Evolutionary conservation across 2,113 vertebrate genomes (phyloP).

Genomic region (Scomber colias): DNA sequence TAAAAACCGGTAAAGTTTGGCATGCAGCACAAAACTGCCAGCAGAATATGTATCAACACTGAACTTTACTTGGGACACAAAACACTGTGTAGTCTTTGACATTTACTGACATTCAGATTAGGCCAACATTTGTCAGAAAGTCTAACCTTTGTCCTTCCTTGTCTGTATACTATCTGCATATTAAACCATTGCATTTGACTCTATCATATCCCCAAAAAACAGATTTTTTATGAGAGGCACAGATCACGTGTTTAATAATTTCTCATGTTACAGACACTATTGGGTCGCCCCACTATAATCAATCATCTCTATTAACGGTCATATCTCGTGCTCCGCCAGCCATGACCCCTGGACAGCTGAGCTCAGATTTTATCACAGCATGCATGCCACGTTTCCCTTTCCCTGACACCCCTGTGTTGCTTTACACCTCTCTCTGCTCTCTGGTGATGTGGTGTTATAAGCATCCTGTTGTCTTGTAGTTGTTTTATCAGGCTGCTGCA

Average conservation of each 20-base stretch:
- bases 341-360: conserved; percentile 80
- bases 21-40: conserved; percentile 22
- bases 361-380: conserved; percentile 76
- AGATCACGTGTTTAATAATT: conserved; percentile 74
- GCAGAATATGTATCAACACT: conserved; percentile 55
- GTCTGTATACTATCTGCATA: conserved; percentile 64
- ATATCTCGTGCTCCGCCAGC: conserved; percentile 77
- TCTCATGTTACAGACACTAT: conserved; percentile 64
- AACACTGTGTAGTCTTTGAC: conserved; percentile 67
- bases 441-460: conserved; percentile 49
- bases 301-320: conserved; percentile 82
- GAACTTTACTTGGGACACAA: conserved; percentile 64
- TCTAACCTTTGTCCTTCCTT: conserved; percentile 69
- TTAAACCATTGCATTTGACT: conserved; percentile 55
- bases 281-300: conserved; percentile 68
- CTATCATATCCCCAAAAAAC: conserved; percentile 24
- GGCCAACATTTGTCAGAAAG: conserved; percentile 72
- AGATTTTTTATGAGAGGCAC: conserved; percentile 58
- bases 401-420: conserved; percentile 60
- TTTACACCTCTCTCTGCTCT: conserved; percentile 50
- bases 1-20: neutral
- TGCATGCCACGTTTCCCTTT: conserved; percentile 67
- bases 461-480: conserved; percentile 54
- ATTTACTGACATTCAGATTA: conserved; percentile 75
- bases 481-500: conserved; percentile 61